These are phyloP conservation scores for Leucosticte australis DNA, from an alignment of 2,113 vertebrate species.

Conservation along the genomic window DNA sequence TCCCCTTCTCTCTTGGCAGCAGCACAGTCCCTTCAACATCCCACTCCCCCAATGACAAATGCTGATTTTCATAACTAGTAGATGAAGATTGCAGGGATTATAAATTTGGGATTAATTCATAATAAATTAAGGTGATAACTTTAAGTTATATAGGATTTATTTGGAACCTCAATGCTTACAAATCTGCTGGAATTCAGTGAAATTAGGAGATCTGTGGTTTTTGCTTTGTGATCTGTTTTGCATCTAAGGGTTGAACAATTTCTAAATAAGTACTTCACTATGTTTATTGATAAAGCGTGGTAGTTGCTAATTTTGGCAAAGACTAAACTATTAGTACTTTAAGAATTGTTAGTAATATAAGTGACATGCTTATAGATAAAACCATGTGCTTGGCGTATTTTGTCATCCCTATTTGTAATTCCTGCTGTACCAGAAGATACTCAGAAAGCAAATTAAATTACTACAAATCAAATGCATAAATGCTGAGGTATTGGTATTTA, in stretches of 20 bases:
- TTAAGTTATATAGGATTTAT: not conserved
- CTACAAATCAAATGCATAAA: not conserved
- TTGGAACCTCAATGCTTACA: not conserved
- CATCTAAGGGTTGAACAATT: not conserved
- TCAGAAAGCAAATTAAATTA: not conserved
- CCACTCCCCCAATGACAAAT: fast-evolving
- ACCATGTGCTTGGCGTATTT: not conserved
- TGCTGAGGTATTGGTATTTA: not conserved
- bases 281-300: not conserved
- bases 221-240: not conserved
- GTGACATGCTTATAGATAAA: not conserved
- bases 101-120: not conserved
- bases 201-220: not conserved
- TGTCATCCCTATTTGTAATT: not conserved
- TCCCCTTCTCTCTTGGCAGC: not conserved
- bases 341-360: not conserved
- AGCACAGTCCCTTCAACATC: not conserved
- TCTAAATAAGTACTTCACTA: not conserved
- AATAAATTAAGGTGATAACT: not conserved
- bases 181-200: not conserved
- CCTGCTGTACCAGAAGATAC: not conserved
- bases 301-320: not conserved
- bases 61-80: not conserved
- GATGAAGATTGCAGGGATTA: not conserved
- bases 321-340: not conserved